These are phyloP conservation scores for Cantharis rufa DNA, from an alignment of 2,888 invertebrate species.

Conservation along the genomic window DNA sequence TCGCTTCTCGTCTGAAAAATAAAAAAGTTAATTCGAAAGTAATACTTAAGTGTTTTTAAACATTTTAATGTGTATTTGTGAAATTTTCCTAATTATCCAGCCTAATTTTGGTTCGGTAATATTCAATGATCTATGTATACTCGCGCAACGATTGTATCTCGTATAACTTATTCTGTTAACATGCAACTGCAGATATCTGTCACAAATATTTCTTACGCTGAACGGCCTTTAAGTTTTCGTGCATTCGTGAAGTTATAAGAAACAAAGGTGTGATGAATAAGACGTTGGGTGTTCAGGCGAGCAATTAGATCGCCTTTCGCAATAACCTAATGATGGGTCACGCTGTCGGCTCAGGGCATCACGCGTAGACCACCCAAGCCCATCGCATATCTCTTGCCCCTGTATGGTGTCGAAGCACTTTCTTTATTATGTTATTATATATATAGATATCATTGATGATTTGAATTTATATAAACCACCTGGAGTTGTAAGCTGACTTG, in stretches of 20 bases:
- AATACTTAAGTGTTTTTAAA: background rate
- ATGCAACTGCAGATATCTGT: background rate
- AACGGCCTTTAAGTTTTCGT: constrained; percentile 11
- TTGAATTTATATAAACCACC: constrained; percentile 48
- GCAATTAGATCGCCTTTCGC: constrained; percentile 59
- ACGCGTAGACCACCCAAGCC: constrained; percentile 53
- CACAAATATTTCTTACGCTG: background rate
- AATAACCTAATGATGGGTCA: constrained; percentile 58
- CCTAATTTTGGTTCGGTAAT: no score
- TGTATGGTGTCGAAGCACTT: constrained; percentile 38
- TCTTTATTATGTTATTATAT: constrained; percentile 50
- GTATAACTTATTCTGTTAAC: no score
- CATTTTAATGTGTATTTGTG: no score
- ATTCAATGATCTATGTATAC: background rate
- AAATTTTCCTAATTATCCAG: no score
- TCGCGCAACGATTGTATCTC: no score
- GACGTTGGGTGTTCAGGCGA: constrained; percentile 53
- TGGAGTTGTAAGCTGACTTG: constrained; percentile 44
- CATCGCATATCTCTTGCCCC: constrained; percentile 44
- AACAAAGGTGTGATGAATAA: constrained; percentile 51
- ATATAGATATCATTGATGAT: constrained; percentile 51
- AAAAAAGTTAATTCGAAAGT: background rate
- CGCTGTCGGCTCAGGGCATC: constrained; percentile 53
- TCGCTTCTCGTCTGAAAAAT: background rate
- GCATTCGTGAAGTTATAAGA: constrained; percentile 18